phyloP scores from a whole-genome alignment of 2,113 vertebrate species.

The Barnardius zonarius region DNA sequence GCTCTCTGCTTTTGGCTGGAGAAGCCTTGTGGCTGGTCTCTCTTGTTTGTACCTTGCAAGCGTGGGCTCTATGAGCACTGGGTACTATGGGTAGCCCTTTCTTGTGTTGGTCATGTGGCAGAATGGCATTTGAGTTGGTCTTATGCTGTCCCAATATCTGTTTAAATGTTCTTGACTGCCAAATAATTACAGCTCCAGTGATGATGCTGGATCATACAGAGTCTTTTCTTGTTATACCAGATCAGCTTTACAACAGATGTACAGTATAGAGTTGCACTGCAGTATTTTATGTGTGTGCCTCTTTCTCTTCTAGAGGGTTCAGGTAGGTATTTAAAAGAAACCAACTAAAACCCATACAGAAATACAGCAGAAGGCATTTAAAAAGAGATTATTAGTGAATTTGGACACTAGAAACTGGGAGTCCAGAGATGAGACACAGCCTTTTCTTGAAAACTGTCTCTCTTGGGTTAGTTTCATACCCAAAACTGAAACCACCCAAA shows the following conservation, averaged over 20 bases:
- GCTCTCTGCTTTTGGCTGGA: neutral
- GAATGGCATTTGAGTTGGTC: neutral
- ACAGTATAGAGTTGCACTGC: neutral
- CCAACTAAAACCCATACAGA: neutral
- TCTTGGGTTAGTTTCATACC: neutral
- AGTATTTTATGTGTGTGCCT: neutral
- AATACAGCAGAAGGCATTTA: neutral
- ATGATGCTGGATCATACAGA: neutral
- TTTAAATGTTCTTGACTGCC: neutral
- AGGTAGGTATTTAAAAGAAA: neutral
- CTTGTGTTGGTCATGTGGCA: neutral
- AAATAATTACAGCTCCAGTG: neutral
- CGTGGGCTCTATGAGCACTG: rapidly evolving
- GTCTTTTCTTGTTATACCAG: neutral
- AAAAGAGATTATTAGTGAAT: neutral
- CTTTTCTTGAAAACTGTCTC: neutral
- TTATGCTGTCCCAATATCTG: neutral
- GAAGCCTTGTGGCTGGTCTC: neutral
- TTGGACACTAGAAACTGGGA: neutral
- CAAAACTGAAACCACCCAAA: neutral
- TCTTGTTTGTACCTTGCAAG: neutral
- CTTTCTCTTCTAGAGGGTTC: neutral
- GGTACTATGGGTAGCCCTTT: neutral
- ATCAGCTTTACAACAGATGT: neutral
- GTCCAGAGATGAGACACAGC: neutral